Evolutionary conservation across 2,888 invertebrate species (phyloP).

Genomic region (Platerodrilus igneus): DNA sequence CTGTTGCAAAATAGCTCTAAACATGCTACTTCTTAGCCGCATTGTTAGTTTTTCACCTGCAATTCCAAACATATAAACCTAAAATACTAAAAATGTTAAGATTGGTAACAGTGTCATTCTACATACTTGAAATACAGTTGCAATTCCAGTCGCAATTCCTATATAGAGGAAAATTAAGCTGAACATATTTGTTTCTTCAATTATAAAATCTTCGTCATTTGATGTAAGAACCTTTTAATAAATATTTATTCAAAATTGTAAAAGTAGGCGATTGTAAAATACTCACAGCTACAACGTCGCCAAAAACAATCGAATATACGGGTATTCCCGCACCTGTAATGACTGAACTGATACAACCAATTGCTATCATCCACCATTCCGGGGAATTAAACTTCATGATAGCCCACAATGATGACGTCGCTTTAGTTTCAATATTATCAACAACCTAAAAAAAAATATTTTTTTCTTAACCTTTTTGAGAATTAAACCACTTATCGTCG

Average conservation of each 20-base stretch:
- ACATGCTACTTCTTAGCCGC: constrained; percentile 63
- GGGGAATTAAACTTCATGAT: constrained; percentile 56
- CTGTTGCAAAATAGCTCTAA: constrained; percentile 64
- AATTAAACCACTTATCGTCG: no score
- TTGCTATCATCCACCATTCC: constrained; percentile 62
- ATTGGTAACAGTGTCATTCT: constrained; percentile 1
- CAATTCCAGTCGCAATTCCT: constrained; percentile 60
- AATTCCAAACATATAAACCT: constrained; percentile 59
- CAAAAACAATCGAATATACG: constrained; percentile 66
- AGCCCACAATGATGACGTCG: constrained; percentile 29
- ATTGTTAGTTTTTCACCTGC: constrained; percentile 78
- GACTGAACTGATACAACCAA: constrained; percentile 59
- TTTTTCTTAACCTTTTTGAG: no score
- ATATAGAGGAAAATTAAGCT: constrained; percentile 62
- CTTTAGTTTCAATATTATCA: not conserved
- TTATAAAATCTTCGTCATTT: constrained; percentile 50
- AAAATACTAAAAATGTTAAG: no score
- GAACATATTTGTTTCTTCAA: constrained; percentile 57
- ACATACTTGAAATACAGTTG: constrained; percentile 63
- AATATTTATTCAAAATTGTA: not conserved
- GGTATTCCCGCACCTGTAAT: constrained; percentile 72
- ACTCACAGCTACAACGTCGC: constrained; percentile 64
- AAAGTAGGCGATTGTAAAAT: not conserved
- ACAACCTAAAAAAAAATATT: constrained; percentile 1
- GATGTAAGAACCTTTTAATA: constrained; percentile 51